phyloP scores from a whole-genome alignment of 1,140 invertebrate genomes.

The Luehdorfia chinensis region DNA sequence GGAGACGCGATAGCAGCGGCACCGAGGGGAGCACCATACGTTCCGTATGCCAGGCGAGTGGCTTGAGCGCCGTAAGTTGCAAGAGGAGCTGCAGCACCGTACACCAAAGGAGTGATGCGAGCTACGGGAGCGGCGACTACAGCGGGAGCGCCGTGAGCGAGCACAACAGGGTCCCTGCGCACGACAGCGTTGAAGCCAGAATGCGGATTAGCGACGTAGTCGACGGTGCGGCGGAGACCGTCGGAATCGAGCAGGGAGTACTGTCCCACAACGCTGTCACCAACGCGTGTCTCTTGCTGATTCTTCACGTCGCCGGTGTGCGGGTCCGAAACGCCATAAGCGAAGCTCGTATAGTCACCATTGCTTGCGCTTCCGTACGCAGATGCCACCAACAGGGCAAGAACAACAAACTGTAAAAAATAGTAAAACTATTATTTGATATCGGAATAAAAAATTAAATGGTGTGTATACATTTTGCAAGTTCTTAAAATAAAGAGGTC shows the following conservation, averaged over 20 bases:
- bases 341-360: constrained; percentile 51
- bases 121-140: neutral
- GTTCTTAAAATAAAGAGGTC: no score
- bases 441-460: neutral
- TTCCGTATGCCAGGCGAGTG: constrained; percentile 6
- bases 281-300: constrained; percentile 72
- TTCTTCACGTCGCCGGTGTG: constrained; percentile 77
- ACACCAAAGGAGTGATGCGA: neutral
- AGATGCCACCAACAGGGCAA: constrained; percentile 39
- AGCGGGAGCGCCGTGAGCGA: constrained; percentile 25
- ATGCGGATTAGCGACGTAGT: constrained; percentile 68
- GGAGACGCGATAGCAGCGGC: constrained; percentile 27
- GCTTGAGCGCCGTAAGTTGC: neutral
- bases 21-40: constrained; percentile 16
- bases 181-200: constrained; percentile 75
- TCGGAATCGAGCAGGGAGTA: constrained; percentile 71
- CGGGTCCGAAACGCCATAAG: constrained; percentile 69
- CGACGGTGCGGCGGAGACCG: constrained; percentile 68
- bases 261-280: constrained; percentile 78
- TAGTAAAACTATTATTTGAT: constrained; percentile 1
- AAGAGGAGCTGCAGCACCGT: neutral
- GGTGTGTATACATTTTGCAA: no score
- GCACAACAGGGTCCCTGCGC: constrained; percentile 30
- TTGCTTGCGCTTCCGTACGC: constrained; percentile 32
- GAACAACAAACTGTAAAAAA: constrained; percentile 35